These are phyloP conservation scores for Porites lutea DNA, from an alignment of 64 coral and sea anemone species.

Conservation along the genomic window DNA sequence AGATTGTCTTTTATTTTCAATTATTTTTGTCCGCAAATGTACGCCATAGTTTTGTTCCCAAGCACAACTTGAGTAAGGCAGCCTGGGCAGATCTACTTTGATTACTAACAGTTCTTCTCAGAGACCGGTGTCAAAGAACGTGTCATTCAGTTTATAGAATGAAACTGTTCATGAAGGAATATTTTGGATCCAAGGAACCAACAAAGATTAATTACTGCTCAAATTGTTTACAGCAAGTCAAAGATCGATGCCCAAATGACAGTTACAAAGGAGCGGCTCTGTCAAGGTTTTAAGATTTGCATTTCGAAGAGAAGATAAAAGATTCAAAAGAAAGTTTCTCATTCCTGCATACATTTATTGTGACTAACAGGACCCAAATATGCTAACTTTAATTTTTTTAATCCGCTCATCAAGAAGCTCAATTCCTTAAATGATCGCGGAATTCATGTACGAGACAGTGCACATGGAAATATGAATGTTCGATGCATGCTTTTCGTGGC, in stretches of 20 bases:
- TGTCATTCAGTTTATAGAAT: constrained; percentile 65
- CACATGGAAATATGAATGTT: constrained; percentile 16
- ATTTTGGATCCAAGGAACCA: constrained; percentile 51
- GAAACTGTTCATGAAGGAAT: constrained; percentile 57
- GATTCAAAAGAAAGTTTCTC: constrained; percentile 49
- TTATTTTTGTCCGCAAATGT: too few species aligned
- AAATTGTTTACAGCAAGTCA: constrained; percentile 46
- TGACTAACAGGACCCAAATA: constrained; percentile 27
- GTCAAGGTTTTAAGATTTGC: constrained; percentile 46
- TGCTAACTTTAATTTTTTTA: constrained; percentile 20
- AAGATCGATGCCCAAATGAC: constrained; percentile 28
- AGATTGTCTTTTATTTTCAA: too few species aligned
- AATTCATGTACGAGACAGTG: constrained; percentile 8
- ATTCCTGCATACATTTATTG: constrained; percentile 54
- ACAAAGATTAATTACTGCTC: constrained; percentile 49
- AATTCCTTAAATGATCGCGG: background rate
- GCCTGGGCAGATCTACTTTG: constrained; percentile 11
- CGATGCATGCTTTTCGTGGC: constrained; percentile 28
- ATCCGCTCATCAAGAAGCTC: constrained; percentile 21
- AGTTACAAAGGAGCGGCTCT: constrained; percentile 13
- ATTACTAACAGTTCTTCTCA: background rate
- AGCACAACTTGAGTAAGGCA: constrained; percentile 29
- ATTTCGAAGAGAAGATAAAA: constrained; percentile 34
- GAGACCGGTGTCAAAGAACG: constrained; percentile 12
- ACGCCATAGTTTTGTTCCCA: constrained; percentile 7